Conservation (phyloP, 37 sponge, comb jelly and placozoan genomes). For the Lycopodina hypogea region DNA sequence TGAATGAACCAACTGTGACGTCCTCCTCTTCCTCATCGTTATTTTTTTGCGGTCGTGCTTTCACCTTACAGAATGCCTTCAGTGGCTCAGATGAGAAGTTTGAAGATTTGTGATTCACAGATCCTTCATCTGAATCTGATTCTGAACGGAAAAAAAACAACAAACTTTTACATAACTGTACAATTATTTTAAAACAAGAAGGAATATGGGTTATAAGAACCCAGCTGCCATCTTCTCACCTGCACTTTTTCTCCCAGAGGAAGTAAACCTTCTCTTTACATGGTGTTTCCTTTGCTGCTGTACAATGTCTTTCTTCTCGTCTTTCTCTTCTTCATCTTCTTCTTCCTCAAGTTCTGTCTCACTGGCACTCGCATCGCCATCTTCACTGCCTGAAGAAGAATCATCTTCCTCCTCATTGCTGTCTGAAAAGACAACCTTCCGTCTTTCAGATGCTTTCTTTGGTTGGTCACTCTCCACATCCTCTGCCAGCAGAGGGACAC, state of each 20-base stretch:
- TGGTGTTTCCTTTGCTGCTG: too few relatives aligned
- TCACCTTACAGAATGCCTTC: slow-evolving; percentile 25
- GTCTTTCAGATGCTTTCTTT: neutral
- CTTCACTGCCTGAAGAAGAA: neutral
- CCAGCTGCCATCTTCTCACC: too few relatives aligned
- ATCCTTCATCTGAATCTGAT: neutral
- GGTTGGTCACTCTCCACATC: neutral
- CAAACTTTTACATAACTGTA: too few relatives aligned
- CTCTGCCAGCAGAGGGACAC: slow-evolving; percentile 21
- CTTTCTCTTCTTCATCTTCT: slow-evolving; percentile 25
- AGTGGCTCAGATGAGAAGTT: too few relatives aligned
- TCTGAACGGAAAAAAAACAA: too few relatives aligned
- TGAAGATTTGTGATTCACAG: too few relatives aligned
- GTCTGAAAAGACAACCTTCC: slow-evolving; percentile 27
- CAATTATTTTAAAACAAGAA: too few relatives aligned
- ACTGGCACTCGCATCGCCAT: neutral
- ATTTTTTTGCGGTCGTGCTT: neutral
- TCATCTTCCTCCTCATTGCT: neutral
- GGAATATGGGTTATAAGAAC: too few relatives aligned
- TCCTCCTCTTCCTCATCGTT: too few relatives aligned
- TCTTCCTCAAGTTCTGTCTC: neutral
- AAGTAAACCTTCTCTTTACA: too few relatives aligned
- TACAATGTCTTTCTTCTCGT: neutral
- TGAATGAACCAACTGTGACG: too few relatives aligned
- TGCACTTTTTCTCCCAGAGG: too few relatives aligned